Base-by-base conservation (phyloP, 30 jellyfish, hydroid and myxozoan species). In the Chironex yamaguchii region DNA sequence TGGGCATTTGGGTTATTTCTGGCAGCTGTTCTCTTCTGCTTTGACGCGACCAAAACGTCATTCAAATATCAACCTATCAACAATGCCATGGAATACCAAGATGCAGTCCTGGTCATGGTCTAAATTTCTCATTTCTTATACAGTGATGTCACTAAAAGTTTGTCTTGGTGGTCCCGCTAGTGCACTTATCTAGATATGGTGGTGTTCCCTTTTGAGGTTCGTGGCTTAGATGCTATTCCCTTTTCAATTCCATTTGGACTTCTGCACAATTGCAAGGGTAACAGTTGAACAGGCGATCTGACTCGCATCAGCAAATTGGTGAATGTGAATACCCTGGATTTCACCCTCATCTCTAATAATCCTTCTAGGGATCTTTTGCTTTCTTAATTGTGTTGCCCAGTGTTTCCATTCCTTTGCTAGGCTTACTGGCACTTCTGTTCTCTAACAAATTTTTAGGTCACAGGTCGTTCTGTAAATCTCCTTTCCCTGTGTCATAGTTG, bases 221-320 rank as follows among this genome's bases (percentile, higher is more conserved):
- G 49, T 82, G 86, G 70, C 48, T 67, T 67, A 11, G 90, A 79
- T 21, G 86, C 36, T 26, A n/a, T 67, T 29, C 21, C 92, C 92
- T 67, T 53, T 82, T 32, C 68, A 85, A 28, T 13, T 82, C 71
- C 70, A 70, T 0, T 52, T 82, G 33, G n/a, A 85, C 2, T 67
- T 52, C 32, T 82, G 73, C 30, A 51, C 52, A 36, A 81, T 33
- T 33, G 91, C 92, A 25, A 82, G 68, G 31, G 79, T 75, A 29
- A 49, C 87, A 49, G 87, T 4, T 13, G 87, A 48, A 30, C 87
- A 75, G 1, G 87, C 77, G 0, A 12, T 29, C 0, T 22, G 20
- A 49, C 87, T 75, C 53, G 87, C 87, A 75, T 75, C 87, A 0
- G 54, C 28, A 49, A 75, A 75, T 22, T 17, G 25, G 49, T 75